Conservation (phyloP, 2,888 invertebrate genomes). For the Andrena praecox region DNA sequence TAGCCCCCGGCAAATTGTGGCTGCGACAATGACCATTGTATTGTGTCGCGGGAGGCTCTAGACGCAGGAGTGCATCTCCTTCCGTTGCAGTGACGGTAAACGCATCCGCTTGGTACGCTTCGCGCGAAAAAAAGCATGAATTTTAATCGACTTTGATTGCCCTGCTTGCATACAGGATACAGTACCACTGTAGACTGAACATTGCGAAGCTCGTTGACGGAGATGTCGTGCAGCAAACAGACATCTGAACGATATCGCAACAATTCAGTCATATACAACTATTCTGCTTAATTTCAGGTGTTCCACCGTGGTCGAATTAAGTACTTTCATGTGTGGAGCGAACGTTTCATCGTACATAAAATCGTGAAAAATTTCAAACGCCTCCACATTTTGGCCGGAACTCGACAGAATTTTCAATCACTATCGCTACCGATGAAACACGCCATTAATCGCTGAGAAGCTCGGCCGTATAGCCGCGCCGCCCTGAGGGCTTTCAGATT, state of each 20-base stretch:
- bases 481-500: conserved; percentile 20
- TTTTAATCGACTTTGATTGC: conserved; percentile 25
- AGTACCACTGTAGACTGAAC: too few relatives aligned
- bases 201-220: not conserved
- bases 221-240: too few relatives aligned
- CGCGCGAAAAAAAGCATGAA: not conserved
- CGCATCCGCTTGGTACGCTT: conserved; percentile 11
- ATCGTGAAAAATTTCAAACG: not conserved
- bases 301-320: not conserved
- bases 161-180: not conserved
- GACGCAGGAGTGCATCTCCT: conserved; percentile 33
- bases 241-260: too few relatives aligned
- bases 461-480: not conserved
- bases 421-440: conserved; percentile 39
- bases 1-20: conserved; percentile 54
- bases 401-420: conserved; percentile 31
- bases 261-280: too few relatives aligned
- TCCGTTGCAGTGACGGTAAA: conserved; percentile 9
- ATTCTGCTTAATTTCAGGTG: not conserved
- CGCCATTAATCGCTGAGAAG: conserved; percentile 47
- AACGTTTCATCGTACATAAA: not conserved
- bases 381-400: not conserved
- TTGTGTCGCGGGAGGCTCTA: conserved; percentile 57
- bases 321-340: not conserved
- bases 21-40: conserved; percentile 71